Evolutionary conservation across 1,140 invertebrate genomes (phyloP).

Genomic region (Goniozus legneri): DNA sequence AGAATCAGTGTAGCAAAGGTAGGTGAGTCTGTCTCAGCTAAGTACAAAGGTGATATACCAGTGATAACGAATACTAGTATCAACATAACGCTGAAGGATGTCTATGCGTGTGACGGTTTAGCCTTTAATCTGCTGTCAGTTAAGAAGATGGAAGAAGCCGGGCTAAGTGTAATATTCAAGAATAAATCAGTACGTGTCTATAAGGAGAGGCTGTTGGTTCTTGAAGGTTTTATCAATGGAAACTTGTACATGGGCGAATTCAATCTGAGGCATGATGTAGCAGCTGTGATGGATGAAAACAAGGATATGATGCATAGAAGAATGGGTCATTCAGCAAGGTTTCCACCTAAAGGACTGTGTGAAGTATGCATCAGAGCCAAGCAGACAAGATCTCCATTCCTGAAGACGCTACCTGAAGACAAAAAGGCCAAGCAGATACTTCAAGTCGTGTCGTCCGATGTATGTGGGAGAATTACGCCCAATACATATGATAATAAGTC

Average conservation of each 20-base stretch:
- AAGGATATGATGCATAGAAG: not conserved
- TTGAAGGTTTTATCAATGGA: not conserved
- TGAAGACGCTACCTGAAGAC: not conserved
- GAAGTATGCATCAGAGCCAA: not conserved
- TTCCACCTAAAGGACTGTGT: not conserved
- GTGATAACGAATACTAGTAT: not conserved
- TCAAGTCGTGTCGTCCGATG: slow-evolving; percentile 1
- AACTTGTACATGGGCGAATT: not conserved
- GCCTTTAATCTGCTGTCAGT: not conserved
- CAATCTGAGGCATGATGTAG: not conserved
- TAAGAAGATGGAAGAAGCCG: not conserved
- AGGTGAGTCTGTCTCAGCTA: not conserved
- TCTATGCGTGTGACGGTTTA: not conserved
- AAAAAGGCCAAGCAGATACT: not conserved
- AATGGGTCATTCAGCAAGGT: not conserved
- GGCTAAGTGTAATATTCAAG: not conserved
- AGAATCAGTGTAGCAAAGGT: not conserved
- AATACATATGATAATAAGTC: not conserved
- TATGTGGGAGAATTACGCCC: not conserved
- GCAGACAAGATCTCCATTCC: not conserved
- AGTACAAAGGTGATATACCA: not conserved
- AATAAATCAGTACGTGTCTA: not conserved
- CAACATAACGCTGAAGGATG: not conserved
- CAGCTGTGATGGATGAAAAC: not conserved
- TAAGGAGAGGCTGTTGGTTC: not conserved